Conservation (phyloP, 2,113 vertebrate species). For the Saguinus imperator region DNA sequence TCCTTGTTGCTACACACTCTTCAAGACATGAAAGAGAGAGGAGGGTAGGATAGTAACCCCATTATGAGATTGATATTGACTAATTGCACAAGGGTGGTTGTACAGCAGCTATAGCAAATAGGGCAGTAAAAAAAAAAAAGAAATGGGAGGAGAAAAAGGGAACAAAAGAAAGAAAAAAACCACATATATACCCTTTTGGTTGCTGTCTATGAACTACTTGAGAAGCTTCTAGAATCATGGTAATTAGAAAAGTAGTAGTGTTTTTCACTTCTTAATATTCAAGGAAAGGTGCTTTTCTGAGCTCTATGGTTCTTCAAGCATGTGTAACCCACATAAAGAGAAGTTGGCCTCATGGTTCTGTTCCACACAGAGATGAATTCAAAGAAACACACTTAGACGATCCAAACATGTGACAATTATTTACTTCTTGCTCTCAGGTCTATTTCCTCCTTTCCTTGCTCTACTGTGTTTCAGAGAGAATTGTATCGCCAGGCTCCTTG, state of each 20-base stretch:
- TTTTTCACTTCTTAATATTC: neutral
- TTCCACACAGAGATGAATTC: constrained; percentile 9
- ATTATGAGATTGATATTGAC: neutral
- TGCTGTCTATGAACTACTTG: neutral
- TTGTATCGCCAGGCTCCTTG: neutral
- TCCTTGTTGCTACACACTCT: neutral
- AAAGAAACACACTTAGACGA: constrained; percentile 12
- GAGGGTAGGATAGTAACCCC: neutral
- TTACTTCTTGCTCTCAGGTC: neutral
- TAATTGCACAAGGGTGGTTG: neutral
- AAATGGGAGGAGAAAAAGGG: neutral
- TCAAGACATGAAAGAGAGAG: constrained; percentile 1
- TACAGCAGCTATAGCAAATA: neutral
- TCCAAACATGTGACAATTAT: neutral
- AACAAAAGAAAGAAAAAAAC: neutral
- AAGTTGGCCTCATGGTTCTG: neutral
- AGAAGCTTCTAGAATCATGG: neutral
- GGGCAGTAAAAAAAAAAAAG: neutral
- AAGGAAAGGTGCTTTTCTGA: neutral
- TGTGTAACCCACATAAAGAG: neutral
- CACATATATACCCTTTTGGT: neutral
- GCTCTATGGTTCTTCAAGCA: neutral
- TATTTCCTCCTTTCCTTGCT: neutral
- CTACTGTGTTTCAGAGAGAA: neutral
- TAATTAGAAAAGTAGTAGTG: neutral